Evolutionary conservation across 2,797 vertebrate genomes (phyloP).

Genomic region (Rhinophrynus dorsalis): DNA sequence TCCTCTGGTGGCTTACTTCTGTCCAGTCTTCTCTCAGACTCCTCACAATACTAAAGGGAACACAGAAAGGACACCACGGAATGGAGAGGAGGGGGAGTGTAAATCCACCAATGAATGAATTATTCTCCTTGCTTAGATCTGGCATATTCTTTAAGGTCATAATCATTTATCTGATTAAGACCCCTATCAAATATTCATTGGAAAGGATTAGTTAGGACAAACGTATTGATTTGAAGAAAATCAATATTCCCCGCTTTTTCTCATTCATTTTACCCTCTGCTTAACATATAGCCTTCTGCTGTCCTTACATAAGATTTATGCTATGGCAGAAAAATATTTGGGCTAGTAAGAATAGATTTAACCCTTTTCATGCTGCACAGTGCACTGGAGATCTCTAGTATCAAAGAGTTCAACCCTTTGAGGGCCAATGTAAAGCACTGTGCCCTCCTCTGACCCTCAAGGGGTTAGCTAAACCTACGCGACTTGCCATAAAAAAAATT

Average conservation of each 20-base stretch:
- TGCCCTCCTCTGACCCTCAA: too few species aligned
- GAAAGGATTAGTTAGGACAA: conserved; percentile 7
- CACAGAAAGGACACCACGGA: too few species aligned
- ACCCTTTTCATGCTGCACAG: too few species aligned
- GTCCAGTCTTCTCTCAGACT: too few species aligned
- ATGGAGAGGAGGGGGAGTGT: not conserved
- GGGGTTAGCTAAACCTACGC: too few species aligned
- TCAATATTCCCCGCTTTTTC: conserved; percentile 30
- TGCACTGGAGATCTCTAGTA: too few species aligned
- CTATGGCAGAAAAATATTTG: conserved; percentile 20
- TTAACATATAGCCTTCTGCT: conserved; percentile 28
- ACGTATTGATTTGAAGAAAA: conserved; percentile 11
- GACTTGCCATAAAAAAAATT: too few species aligned
- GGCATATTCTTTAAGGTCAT: conserved; percentile 9
- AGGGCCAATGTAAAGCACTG: too few species aligned
- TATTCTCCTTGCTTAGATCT: too few species aligned
- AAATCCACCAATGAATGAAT: not conserved
- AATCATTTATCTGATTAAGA: conserved; percentile 51
- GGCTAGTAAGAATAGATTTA: conserved; percentile 25
- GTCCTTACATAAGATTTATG: conserved; percentile 17
- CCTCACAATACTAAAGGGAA: too few species aligned
- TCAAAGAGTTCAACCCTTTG: too few species aligned
- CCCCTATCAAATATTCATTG: conserved; percentile 54
- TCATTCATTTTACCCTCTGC: conserved; percentile 14
- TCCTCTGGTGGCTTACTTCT: too few species aligned